Evolutionary conservation across 2,888 invertebrate species (phyloP).

Genomic region (Galerucella nymphaeae): DNA sequence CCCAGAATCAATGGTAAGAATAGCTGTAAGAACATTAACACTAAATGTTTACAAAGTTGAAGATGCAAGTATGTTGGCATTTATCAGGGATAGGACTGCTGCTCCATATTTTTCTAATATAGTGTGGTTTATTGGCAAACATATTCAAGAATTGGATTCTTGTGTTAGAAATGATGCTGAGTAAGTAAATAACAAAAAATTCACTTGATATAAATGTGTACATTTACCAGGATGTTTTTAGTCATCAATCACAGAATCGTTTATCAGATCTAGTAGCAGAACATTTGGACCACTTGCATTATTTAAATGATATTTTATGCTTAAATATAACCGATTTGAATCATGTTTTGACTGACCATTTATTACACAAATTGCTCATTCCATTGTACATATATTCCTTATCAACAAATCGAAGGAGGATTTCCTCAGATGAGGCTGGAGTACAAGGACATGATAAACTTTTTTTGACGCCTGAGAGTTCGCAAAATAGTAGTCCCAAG

Average conservation of each 20-base stretch:
- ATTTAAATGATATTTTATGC: slow-evolving; percentile 95
- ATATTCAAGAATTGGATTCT: slow-evolving; percentile 93
- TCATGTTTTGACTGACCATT: slow-evolving; percentile 92
- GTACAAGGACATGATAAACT: slow-evolving; percentile 65
- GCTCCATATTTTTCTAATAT: slow-evolving; percentile 98
- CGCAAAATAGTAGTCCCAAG: slow-evolving; percentile 56
- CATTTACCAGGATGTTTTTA: slow-evolving; percentile 63
- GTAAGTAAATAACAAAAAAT: slow-evolving; percentile 72
- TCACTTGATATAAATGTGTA: too few relatives aligned
- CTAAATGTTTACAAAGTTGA: slow-evolving; percentile 96
- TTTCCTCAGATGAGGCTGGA: slow-evolving; percentile 69
- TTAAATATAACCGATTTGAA: slow-evolving; percentile 93
- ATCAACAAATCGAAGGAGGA: slow-evolving; percentile 64
- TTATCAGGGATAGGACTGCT: slow-evolving; percentile 95
- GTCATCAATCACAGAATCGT: slow-evolving; percentile 90
- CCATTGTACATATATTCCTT: slow-evolving; percentile 95
- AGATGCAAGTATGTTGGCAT: slow-evolving; percentile 93
- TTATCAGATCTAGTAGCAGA: slow-evolving; percentile 95
- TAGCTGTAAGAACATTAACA: slow-evolving; percentile 96
- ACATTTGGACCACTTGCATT: slow-evolving; percentile 96
- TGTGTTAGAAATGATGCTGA: slow-evolving; percentile 96
- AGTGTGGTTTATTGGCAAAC: slow-evolving; percentile 99
- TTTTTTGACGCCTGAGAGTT: slow-evolving; percentile 36
- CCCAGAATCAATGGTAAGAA: slow-evolving; percentile 98
- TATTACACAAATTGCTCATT: slow-evolving; percentile 91